These are phyloP conservation scores for Cichlasoma orientale DNA, from an alignment of 2,797 vertebrate species.

Conservation along the genomic window DNA sequence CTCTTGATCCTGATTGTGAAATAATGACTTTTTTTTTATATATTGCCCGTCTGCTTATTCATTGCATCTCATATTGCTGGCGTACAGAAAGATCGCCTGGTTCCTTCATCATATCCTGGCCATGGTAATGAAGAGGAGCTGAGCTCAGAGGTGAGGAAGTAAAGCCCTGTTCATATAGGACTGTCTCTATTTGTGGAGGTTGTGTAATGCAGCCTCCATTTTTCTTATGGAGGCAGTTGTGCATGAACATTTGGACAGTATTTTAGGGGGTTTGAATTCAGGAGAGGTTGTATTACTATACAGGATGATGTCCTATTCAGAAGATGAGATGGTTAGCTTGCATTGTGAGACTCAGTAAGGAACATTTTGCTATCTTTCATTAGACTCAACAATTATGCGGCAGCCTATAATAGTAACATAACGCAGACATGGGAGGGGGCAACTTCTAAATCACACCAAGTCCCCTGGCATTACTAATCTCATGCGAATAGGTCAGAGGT, in stretches of 20 bases:
- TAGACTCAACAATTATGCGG: not conserved
- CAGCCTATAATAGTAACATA: not conserved
- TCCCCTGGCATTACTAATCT: not conserved
- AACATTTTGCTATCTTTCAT: not conserved
- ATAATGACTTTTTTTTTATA: not conserved
- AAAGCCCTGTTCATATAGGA: not conserved
- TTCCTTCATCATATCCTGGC: constrained; percentile 83
- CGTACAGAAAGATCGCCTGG: constrained; percentile 86
- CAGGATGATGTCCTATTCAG: too few relatives aligned
- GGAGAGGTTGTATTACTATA: not conserved
- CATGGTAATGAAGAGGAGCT: constrained; percentile 88
- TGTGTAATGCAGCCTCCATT: too few relatives aligned
- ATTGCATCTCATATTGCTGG: not conserved
- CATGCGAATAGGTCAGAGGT: not conserved
- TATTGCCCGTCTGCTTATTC: not conserved
- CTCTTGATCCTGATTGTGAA: not conserved
- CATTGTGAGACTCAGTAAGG: not conserved
- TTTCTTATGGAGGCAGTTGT: too few relatives aligned
- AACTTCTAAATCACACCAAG: not conserved
- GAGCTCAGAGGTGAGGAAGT: constrained; percentile 59
- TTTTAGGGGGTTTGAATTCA: not conserved
- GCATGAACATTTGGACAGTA: not conserved
- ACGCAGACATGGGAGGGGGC: not conserved
- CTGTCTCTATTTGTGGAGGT: not conserved
- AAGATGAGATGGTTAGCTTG: not conserved